Conservation (phyloP, 1,140 invertebrate species). For the Ctenoplectra terminalis region DNA sequence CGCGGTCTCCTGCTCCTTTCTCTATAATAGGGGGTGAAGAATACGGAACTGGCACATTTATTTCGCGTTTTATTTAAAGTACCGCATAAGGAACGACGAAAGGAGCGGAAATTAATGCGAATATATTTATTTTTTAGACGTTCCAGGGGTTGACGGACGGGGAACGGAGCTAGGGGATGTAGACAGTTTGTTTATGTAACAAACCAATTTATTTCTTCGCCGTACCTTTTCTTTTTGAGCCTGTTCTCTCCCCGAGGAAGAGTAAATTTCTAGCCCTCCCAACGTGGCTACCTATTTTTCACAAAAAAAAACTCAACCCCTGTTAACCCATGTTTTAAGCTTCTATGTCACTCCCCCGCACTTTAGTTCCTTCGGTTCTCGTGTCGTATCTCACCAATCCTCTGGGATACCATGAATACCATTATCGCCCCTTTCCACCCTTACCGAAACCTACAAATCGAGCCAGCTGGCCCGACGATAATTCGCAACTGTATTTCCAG, state of each 20-base stretch:
- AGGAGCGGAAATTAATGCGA: constrained; percentile 18
- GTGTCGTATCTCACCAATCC: neutral
- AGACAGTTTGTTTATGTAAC: constrained; percentile 52
- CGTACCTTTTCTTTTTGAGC: neutral
- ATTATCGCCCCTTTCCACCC: constrained; percentile 14
- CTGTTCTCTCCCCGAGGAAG: constrained; percentile 29
- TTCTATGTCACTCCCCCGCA: neutral
- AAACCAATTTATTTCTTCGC: constrained; percentile 50
- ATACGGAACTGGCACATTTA: neutral
- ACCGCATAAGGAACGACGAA: constrained; percentile 22
- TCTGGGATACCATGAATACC: constrained; percentile 25
- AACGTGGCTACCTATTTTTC: constrained; percentile 23
- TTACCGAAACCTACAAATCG: constrained; percentile 1
- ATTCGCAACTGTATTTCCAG: neutral
- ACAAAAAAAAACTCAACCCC: neutral
- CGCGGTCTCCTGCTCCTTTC: too few species aligned
- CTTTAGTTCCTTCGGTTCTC: neutral
- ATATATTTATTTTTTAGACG: constrained; percentile 36
- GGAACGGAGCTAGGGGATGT: neutral
- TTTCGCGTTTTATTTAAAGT: constrained; percentile 27
- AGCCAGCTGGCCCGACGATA: neutral
- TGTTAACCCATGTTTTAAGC: constrained; percentile 1
- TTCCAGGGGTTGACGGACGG: constrained; percentile 12
- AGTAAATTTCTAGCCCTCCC: constrained; percentile 41
- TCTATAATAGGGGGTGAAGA: neutral